Evolutionary conservation across 2,888 invertebrate genomes (phyloP), one percentile per base, ranked within the genome.

Genomic region (Microctonus aethiopoides): DNA sequence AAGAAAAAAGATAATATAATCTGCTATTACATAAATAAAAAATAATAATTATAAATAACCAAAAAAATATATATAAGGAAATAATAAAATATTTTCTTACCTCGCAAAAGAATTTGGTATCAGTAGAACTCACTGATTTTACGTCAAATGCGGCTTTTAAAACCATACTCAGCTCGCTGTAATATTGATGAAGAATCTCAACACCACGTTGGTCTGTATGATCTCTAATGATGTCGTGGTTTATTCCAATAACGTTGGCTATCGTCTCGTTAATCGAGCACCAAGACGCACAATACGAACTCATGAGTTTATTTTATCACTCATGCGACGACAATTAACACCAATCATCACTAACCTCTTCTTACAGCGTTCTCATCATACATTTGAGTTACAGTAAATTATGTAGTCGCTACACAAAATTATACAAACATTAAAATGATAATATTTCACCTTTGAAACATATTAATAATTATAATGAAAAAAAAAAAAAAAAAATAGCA

Each of bases 281-380:
- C 68, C 69, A 70, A 73, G 73, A 70, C 57, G 63, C 72, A 61
- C 71, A 71, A 59, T 68, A 67, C 68, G 71, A 57, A 72, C 68
- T 73, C 71, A 67, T 71, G 73, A 70, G 70, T 67, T 70, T 71
- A 72, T 64, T 72, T 59, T 70, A 57, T 71, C 71, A 66, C 67
- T 68, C 52, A n/a, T n/a, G n/a, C n/a, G 63, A 52, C 63, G 59
- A 68, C 71, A 74, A 76, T 72, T 72, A 75, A 75, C 74, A 72
- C 71, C 76, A 75, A 73, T 77, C 74, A 74, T 75, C 72, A 71
- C 65, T 36, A 64, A 64, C 59, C 56, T 57, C 34, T 16, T 46
- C 16, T n/a, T 9, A 46, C 29, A 10, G 3, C 26, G 29, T 22
- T 16, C 54, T 22, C 52, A 32, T 22, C 52, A 32, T 13, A n/a